Evolutionary conservation across 92 coral and sea anemone species (phyloP).

Genomic region (Ricordea florida): DNA sequence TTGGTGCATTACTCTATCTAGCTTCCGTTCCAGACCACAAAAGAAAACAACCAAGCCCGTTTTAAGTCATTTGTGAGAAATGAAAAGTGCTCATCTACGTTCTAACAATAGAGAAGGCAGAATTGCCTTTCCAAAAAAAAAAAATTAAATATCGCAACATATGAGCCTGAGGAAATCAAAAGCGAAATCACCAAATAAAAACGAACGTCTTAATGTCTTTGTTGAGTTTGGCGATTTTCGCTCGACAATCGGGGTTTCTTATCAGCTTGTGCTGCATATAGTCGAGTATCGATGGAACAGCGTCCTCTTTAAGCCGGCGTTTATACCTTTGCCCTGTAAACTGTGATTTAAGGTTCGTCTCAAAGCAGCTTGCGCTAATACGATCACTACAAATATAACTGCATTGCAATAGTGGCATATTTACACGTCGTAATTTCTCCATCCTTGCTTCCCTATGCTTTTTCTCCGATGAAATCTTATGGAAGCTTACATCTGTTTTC

Average conservation of each 20-base stretch:
- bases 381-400: slow-evolving; percentile 55
- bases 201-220: neutral
- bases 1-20: no score
- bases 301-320: slow-evolving; percentile 36
- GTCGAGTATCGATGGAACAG: slow-evolving; percentile 15
- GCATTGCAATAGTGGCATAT: slow-evolving; percentile 30
- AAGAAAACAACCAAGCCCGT: no score
- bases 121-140: no score
- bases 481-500: slow-evolving; percentile 21
- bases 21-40: no score
- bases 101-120: no score
- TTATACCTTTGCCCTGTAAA: slow-evolving; percentile 27
- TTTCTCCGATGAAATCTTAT: slow-evolving; percentile 3
- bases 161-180: no score
- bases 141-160: no score
- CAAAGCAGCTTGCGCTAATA: slow-evolving; percentile 28
- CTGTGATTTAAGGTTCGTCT: slow-evolving; percentile 1
- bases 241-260: neutral
- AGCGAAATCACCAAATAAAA: neutral
- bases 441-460: slow-evolving; percentile 23
- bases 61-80: no score
- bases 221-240: neutral
- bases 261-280: neutral
- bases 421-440: slow-evolving; percentile 16
- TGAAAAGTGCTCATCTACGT: no score